Conservation (phyloP, 2,113 vertebrate genomes). For the Eurypyga helias region DNA sequence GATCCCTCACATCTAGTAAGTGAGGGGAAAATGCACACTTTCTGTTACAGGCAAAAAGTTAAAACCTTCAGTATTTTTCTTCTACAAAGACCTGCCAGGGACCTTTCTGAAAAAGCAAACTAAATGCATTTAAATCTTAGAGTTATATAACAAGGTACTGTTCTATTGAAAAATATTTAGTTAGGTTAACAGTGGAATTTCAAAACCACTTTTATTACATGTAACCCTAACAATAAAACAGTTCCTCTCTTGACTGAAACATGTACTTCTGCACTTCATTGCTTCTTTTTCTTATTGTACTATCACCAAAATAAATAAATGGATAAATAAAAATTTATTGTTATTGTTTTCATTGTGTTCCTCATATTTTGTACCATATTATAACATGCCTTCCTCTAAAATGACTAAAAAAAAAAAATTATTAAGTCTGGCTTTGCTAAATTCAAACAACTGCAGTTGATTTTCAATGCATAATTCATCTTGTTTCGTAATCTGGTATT, state of each 20-base stretch:
- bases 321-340: not conserved
- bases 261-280: not conserved
- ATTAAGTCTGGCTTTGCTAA: not conserved
- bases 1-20: not conserved
- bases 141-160: not conserved
- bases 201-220: not conserved
- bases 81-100: not conserved
- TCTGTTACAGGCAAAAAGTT: not conserved
- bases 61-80: not conserved
- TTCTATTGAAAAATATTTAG: not conserved
- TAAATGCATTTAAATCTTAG: not conserved
- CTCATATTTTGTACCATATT: not conserved
- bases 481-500: not conserved
- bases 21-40: not conserved
- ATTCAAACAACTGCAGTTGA: not conserved
- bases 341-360: not conserved
- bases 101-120: not conserved
- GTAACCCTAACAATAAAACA: not conserved
- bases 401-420: not conserved
- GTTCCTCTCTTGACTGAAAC: not conserved
- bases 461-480: not conserved
- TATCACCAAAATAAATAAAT: not conserved
- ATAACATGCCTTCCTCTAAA: not conserved
- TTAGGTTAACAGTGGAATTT: conserved; percentile 8
- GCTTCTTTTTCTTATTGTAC: not conserved